Evolutionary conservation across 2,888 invertebrate genomes (phyloP).

Genomic region (Malthinus seriepunctatus): DNA sequence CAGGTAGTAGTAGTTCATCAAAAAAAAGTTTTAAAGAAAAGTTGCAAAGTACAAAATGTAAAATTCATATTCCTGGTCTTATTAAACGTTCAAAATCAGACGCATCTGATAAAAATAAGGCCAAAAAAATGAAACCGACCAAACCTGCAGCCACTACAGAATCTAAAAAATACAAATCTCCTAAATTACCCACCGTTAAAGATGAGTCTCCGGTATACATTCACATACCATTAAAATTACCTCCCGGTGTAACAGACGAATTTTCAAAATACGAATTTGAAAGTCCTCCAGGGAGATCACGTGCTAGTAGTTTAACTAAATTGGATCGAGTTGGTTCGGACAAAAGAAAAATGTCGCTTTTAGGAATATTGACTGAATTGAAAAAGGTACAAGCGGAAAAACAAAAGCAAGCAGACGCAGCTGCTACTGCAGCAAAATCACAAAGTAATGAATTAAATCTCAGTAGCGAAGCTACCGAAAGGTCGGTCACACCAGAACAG

Average conservation of each 20-base stretch:
- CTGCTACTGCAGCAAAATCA: background rate
- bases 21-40: slow-evolving; percentile 42
- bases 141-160: background rate
- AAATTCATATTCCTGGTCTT: slow-evolving; percentile 12
- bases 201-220: slow-evolving; percentile 45
- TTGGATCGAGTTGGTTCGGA: background rate
- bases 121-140: slow-evolving; percentile 9
- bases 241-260: slow-evolving; percentile 50
- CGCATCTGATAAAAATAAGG: background rate
- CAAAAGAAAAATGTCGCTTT: slow-evolving; percentile 19
- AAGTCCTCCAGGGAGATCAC: slow-evolving; percentile 8
- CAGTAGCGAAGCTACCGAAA: background rate
- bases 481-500: no score
- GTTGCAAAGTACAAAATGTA: slow-evolving; percentile 15
- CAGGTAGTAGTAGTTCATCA: slow-evolving; percentile 46
- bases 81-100: slow-evolving; percentile 20
- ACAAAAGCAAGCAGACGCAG: background rate
- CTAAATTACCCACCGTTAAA: background rate
- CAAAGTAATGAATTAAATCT: background rate
- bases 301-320: slow-evolving; percentile 12
- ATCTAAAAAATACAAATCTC: background rate
- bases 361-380: slow-evolving; percentile 20
- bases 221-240: slow-evolving; percentile 53
- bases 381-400: slow-evolving; percentile 16
- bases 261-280: slow-evolving; percentile 45